Evolutionary conservation across 1,140 invertebrate species (phyloP).

Genomic region (Pseudomyrmex gracilis): DNA sequence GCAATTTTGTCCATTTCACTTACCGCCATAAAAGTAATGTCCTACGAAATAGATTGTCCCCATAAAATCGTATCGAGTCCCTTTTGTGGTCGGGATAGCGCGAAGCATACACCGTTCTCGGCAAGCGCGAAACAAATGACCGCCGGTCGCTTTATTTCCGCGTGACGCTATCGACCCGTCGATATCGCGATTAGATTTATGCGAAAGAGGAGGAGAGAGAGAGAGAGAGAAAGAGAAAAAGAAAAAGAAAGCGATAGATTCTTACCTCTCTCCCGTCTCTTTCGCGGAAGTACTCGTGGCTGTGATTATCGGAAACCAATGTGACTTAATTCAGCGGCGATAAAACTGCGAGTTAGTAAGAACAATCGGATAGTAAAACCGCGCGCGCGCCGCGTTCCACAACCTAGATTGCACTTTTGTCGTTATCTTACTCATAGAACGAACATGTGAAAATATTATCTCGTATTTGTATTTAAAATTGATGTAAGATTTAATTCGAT

Average conservation of each 20-base stretch:
- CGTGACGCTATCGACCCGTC: slow-evolving; percentile 40
- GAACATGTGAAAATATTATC: slow-evolving; percentile 43
- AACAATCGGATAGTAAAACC: slow-evolving; percentile 11
- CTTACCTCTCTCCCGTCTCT: background rate
- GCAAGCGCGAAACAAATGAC: slow-evolving; percentile 56
- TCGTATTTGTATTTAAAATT: slow-evolving; percentile 20
- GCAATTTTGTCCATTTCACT: slow-evolving; percentile 62
- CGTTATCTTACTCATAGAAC: slow-evolving; percentile 1
- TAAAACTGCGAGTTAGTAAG: slow-evolving; percentile 43
- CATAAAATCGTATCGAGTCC: slow-evolving; percentile 61
- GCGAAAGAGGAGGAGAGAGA: background rate
- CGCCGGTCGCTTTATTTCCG: slow-evolving; percentile 34
- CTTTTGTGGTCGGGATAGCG: slow-evolving; percentile 54
- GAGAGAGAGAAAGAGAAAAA: background rate
- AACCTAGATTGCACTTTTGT: background rate
- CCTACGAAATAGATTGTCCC: slow-evolving; percentile 58
- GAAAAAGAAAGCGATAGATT: no score
- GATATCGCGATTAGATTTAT: slow-evolving; percentile 60
- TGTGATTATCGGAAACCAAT: slow-evolving; percentile 47
- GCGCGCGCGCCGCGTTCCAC: background rate
- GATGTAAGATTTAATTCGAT: slow-evolving; percentile 14
- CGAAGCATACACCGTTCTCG: slow-evolving; percentile 35
- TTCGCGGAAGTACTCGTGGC: background rate
- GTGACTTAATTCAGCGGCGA: slow-evolving; percentile 43
- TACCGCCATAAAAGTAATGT: slow-evolving; percentile 55